A percentile compares a stretch with the other conserved stretches of the same genome.
phyloP scores from a whole-genome alignment of 2,113 vertebrate genomes.

The Gobius niger region DNA sequence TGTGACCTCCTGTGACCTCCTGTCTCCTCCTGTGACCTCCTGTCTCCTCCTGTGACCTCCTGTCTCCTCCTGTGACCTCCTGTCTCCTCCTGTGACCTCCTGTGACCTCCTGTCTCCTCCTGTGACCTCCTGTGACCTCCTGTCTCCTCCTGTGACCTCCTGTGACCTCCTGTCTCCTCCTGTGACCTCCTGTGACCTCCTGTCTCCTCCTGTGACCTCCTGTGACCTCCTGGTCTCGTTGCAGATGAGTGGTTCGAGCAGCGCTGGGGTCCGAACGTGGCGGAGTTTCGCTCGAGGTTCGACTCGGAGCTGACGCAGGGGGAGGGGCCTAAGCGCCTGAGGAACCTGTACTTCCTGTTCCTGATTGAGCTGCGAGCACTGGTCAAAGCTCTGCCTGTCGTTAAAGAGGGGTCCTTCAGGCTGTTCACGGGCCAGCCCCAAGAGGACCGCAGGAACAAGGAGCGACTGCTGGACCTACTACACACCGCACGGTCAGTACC shows the following conservation, averaged over 20 bases:
- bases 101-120: no score
- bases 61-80: no score
- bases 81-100: no score
- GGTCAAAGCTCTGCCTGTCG: conserved; percentile 90
- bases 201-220: no score
- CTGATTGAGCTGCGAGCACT: conserved; percentile 94
- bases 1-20: no score
- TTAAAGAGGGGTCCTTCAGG: conserved; percentile 87
- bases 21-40: no score
- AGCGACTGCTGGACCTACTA: conserved; percentile 86
- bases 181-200: no score
- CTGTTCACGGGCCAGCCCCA: conserved; percentile 89
- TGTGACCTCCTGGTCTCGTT: background rate
- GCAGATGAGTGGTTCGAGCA: conserved; percentile 89
- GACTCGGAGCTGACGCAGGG: conserved; percentile 67
- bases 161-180: no score
- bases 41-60: no score
- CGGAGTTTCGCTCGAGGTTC: conserved; percentile 89
- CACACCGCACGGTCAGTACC: conserved; percentile 83
- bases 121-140: no score
- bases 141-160: no score
- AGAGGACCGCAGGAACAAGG: conserved; percentile 87
- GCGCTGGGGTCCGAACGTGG: conserved; percentile 87
- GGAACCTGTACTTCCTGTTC: conserved; percentile 96
- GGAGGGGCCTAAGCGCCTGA: conserved; percentile 90